These are phyloP conservation scores for Rhynchonema sp. DNA, from an alignment of 2,888 invertebrate genomes.

Conservation along the genomic window DNA sequence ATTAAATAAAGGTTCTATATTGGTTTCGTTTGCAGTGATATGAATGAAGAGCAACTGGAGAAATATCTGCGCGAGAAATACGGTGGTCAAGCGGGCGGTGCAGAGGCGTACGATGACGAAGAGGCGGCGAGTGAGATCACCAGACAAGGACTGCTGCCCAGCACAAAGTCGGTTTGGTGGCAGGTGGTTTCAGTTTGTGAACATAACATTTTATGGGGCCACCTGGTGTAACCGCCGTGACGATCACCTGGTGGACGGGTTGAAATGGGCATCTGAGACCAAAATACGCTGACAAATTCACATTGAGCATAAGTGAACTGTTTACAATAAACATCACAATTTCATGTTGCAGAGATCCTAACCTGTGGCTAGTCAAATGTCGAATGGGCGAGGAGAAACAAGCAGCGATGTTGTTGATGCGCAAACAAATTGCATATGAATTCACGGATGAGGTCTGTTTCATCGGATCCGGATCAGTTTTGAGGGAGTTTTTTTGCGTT, in stretches of 20 bases:
- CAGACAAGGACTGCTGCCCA: slow-evolving; percentile 84
- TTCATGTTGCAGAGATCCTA: slow-evolving; percentile 59
- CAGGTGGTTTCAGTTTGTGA: too few species aligned
- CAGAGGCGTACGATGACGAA: slow-evolving; percentile 78
- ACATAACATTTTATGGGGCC: too few species aligned
- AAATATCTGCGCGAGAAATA: slow-evolving; percentile 86
- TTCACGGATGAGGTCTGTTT: slow-evolving; percentile 43
- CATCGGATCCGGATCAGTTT: too few species aligned
- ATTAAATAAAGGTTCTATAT: too few species aligned
- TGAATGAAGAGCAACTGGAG: slow-evolving; percentile 88
- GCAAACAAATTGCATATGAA: slow-evolving; percentile 80
- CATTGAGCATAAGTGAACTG: too few species aligned
- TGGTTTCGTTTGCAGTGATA: too few species aligned
- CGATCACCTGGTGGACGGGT: too few species aligned
- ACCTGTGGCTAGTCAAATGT: slow-evolving; percentile 97
- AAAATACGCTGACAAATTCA: too few species aligned
- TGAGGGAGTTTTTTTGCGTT: too few species aligned
- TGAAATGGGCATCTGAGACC: too few species aligned
- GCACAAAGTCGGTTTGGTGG: slow-evolving; percentile 63
- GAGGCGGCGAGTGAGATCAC: slow-evolving; percentile 97
- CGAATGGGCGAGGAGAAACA: slow-evolving; percentile 89
- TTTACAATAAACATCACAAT: background rate
- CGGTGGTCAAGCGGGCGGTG: slow-evolving; percentile 68
- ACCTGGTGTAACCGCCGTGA: too few species aligned
- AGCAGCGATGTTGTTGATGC: slow-evolving; percentile 74